Evolutionary conservation across 2,888 invertebrate genomes (phyloP).

Genomic region (Tinea semifulvella): DNA sequence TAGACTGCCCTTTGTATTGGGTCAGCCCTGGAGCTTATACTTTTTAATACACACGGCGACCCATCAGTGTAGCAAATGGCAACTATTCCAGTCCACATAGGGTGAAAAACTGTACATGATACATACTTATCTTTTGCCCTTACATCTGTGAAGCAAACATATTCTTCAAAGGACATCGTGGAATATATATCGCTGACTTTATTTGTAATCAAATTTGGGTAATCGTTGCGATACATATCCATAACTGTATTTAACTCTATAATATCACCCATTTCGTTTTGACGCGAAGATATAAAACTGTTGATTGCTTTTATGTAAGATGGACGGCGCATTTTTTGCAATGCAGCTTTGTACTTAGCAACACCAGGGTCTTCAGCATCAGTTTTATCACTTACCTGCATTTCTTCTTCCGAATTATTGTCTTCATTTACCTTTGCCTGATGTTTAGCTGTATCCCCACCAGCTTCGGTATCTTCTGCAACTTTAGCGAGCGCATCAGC

Average conservation of each 20-base stretch:
- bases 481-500: constrained; percentile 39
- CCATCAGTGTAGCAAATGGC: constrained; percentile 73
- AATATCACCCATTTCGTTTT: constrained; percentile 39
- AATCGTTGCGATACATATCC: constrained; percentile 72
- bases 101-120: constrained; percentile 74
- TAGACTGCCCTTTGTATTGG: constrained; percentile 65
- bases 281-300: constrained; percentile 32
- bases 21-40: constrained; percentile 43
- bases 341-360: constrained; percentile 35
- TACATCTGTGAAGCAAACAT: constrained; percentile 73
- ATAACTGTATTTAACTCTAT: constrained; percentile 57
- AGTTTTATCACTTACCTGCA: constrained; percentile 25
- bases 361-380: constrained; percentile 25
- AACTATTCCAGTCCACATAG: constrained; percentile 73
- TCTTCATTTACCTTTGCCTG: constrained; percentile 20
- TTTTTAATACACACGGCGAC: constrained; percentile 56
- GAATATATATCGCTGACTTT: constrained; percentile 37
- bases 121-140: constrained; percentile 73
- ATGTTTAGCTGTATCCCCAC: constrained; percentile 33
- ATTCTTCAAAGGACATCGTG: constrained; percentile 54
- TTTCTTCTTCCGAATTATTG: constrained; percentile 32
- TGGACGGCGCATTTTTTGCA: constrained; percentile 39
- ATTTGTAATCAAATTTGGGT: constrained; percentile 51
- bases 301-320: constrained; percentile 46
- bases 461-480: constrained; percentile 31